Percentiles rank a stretch among this genome's conserved stretches.
Conservation (phyloP, 2,888 invertebrate species). For the Leptinotarsa peninsularis region DNA sequence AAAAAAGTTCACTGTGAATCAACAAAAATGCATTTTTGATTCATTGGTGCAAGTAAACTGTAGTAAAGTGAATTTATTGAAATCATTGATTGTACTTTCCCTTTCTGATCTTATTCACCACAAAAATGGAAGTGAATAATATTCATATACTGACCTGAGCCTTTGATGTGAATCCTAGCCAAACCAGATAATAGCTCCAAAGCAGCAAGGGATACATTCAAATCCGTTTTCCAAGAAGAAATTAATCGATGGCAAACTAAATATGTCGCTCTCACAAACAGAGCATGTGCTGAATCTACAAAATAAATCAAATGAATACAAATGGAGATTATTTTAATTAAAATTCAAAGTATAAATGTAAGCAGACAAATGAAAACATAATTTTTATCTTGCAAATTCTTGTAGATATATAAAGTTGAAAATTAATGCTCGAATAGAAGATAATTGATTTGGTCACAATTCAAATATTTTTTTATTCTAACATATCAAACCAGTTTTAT, state of each 20-base stretch:
- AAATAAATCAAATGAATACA: conserved; percentile 16
- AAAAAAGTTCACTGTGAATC: too few relatives aligned
- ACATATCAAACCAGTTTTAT: too few relatives aligned
- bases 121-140: background rate
- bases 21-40: too few relatives aligned
- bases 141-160: conserved; percentile 76
- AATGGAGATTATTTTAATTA: background rate
- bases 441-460: too few relatives aligned
- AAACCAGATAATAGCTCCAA: conserved; percentile 91
- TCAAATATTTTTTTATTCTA: too few relatives aligned
- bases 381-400: background rate
- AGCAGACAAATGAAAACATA: background rate
- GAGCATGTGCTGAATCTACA: conserved; percentile 84
- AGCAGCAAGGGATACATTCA: conserved; percentile 93
- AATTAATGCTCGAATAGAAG: too few relatives aligned
- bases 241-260: conserved; percentile 94
- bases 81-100: background rate
- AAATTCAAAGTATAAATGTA: background rate
- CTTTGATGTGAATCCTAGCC: conserved; percentile 88
- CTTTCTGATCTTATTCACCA: background rate
- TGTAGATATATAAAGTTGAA: background rate
- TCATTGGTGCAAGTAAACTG: too few relatives aligned
- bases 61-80: too few relatives aligned
- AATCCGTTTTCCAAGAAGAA: conserved; percentile 95
- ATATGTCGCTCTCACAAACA: conserved; percentile 93